Evolutionary conservation across 2,888 invertebrate genomes (phyloP).

Genomic region (Empis livida): DNA sequence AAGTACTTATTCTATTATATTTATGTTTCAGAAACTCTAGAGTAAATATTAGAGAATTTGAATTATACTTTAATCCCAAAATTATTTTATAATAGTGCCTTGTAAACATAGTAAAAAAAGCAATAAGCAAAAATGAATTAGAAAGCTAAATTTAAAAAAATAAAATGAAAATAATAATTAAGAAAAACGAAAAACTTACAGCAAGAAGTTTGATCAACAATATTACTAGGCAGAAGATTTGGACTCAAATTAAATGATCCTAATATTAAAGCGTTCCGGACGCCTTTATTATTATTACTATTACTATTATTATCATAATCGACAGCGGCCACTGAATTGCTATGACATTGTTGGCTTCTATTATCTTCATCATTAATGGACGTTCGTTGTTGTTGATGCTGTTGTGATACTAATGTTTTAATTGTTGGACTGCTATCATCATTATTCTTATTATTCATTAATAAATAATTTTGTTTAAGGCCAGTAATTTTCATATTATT

Average conservation of each 20-base stretch:
- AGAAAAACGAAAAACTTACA: conserved; percentile 1
- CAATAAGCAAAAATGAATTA: neutral
- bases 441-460: conserved; percentile 11
- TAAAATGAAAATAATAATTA: neutral
- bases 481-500: conserved; percentile 26
- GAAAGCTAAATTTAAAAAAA: neutral
- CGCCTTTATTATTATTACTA: conserved; percentile 13
- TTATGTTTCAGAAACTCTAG: no score
- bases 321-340: no score
- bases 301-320: neutral
- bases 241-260: conserved; percentile 60
- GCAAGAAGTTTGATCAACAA: neutral
- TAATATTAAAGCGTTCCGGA: conserved; percentile 54
- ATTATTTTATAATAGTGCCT: no score
- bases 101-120: no score
- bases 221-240: conserved; percentile 13
- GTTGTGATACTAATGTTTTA: neutral
- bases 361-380: conserved; percentile 10
- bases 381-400: neutral
- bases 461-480: conserved; percentile 31
- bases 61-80: no score
- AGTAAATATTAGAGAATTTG: no score
- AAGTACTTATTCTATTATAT: no score
- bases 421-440: conserved; percentile 7
- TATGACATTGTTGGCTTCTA: neutral